Evolutionary conservation across 1,140 invertebrate genomes (phyloP), one percentile per base, ranked within the genome.

Genomic region (Drosophila arizonae): DNA sequence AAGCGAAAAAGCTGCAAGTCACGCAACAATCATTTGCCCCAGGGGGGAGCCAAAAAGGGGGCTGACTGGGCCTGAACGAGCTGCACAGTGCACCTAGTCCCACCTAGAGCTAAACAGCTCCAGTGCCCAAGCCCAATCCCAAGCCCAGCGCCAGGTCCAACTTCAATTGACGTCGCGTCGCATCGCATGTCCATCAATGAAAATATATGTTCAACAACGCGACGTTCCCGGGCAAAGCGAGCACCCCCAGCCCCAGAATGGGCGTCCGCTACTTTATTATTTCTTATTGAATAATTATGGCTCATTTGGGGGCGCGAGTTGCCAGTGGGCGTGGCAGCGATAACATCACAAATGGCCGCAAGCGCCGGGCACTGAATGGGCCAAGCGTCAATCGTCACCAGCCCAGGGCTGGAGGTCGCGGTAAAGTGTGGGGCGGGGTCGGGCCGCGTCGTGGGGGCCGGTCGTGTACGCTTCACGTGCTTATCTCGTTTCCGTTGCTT

Each of bases 241-340:
- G 0, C 11, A 13, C 9, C 33, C 6, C 2, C n/a, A 13, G 41
- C 2, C 13, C 2, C 41, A 15, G 8, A 6, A 6, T 5, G n/a
- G n/a, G 43, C 15, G 43, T 6, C 43, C 43, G 58, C 48, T 74
- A 67, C 84, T 88, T 88, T 88, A 88, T 88, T 88, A 88, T 88
- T 88, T 88, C 84, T 88, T 88, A 88, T 88, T 88, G 84, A 88
- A 88, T 88, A 88, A 88, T 88, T 88, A 88, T 88, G 79, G 84
- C 79, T 88, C 84, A 88, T 88, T 88, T 88, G 56, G 77, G 81
- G 76, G 51, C 15, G 45, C 52, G 45, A 21, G 21, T 21, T 10
- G 61, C 15, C n/a, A 4, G 26, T 28, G 62, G 70, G 76, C 67
- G 82, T 51, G 82, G 76, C 73, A 60, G 77, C 56, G 68, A 81